These are phyloP conservation scores for Diorhabda elongata DNA, from an alignment of 1,140 invertebrate genomes.

Conservation along the genomic window DNA sequence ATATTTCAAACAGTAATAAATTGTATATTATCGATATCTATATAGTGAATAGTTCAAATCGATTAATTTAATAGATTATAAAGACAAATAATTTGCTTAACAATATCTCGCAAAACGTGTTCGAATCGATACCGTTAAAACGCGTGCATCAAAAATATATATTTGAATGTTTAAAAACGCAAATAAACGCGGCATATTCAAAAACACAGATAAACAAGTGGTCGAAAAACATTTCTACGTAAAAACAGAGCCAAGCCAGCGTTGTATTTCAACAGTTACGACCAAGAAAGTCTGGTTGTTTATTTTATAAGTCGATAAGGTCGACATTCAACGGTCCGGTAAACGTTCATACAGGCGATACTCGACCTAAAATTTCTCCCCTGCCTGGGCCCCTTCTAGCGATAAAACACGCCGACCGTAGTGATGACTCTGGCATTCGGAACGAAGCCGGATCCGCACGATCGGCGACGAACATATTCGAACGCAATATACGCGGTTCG, in stretches of 20 bases:
- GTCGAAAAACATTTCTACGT: slow-evolving; percentile 34
- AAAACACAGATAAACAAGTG: slow-evolving; percentile 35
- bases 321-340: slow-evolving; percentile 23
- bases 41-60: no score
- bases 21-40: no score
- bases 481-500: slow-evolving; percentile 17
- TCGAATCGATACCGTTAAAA: slow-evolving; percentile 7
- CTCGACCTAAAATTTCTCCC: slow-evolving; percentile 34
- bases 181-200: slow-evolving; percentile 16
- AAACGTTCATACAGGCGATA: slow-evolving; percentile 28
- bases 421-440: slow-evolving; percentile 16
- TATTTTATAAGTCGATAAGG: slow-evolving; percentile 38
- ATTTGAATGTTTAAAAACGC: slow-evolving; percentile 4
- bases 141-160: slow-evolving; percentile 9
- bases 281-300: slow-evolving; percentile 40
- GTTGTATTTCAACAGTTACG: slow-evolving; percentile 27
- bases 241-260: slow-evolving; percentile 3
- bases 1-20: no score
- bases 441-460: slow-evolving; percentile 14
- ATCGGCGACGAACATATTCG: slow-evolving; percentile 5
- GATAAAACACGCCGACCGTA: slow-evolving; percentile 33
- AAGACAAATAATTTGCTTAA: no score
- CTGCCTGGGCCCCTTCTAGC: slow-evolving; percentile 40
- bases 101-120: not conserved
- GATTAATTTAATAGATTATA: no score